Percentiles rank a stretch among this genome's conserved stretches.
These are phyloP conservation scores for Terebella lapidaria DNA, from an alignment of 2,888 invertebrate genomes.

Conservation along the genomic window DNA sequence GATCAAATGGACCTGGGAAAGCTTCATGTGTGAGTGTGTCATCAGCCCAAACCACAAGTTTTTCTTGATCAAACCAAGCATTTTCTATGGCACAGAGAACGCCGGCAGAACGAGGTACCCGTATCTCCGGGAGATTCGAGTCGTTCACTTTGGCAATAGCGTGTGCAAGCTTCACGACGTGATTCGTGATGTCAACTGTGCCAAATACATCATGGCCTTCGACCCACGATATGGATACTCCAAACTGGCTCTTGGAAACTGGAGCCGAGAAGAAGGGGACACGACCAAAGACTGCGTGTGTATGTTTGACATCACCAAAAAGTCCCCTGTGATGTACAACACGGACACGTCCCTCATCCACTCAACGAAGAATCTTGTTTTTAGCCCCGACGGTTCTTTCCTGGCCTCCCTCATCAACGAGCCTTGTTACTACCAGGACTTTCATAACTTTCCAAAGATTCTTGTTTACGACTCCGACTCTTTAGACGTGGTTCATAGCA, in stretches of 20 bases:
- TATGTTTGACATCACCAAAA: not conserved
- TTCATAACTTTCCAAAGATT: not conserved
- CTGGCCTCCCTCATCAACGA: not conserved
- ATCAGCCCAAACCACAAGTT: not conserved
- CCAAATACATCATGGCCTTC: not conserved
- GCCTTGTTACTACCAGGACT: not conserved
- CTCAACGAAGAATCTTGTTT: not conserved
- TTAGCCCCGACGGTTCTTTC: not conserved
- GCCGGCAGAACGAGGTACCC: not conserved
- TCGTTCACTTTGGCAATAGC: not conserved
- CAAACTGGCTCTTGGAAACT: not conserved
- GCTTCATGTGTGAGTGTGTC: not conserved
- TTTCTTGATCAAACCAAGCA: not conserved
- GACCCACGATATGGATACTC: not conserved
- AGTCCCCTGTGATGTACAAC: not conserved
- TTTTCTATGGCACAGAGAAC: not conserved
- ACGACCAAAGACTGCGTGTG: not conserved
- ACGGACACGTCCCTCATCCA: not conserved
- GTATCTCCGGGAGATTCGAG: not conserved
- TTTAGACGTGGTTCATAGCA: not conserved
- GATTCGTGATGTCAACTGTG: not conserved
- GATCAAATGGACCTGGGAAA: not conserved
- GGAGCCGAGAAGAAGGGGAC: not conserved
- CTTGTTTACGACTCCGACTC: not conserved
- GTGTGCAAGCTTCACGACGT: not conserved